These are phyloP conservation scores for Pseudomyrmex dendroicus DNA, from an alignment of 1,140 invertebrate species.

Conservation along the genomic window DNA sequence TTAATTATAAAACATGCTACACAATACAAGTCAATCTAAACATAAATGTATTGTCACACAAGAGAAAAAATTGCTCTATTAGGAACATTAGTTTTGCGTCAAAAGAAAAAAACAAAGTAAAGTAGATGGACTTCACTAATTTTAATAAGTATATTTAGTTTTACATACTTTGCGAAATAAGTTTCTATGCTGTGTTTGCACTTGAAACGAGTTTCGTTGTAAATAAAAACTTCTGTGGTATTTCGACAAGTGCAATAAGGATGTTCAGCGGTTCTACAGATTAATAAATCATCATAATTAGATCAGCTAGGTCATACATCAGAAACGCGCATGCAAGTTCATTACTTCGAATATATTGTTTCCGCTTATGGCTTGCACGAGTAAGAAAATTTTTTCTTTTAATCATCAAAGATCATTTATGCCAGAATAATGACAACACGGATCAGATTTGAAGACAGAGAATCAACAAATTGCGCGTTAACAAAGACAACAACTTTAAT, in stretches of 20 bases:
- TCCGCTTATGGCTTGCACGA: not conserved
- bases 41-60: not conserved
- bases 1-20: not conserved
- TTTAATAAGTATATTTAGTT: not conserved
- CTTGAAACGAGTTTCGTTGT: too few relatives aligned
- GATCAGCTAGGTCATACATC: not conserved
- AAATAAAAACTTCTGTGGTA: not conserved
- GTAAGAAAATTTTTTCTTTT: not conserved
- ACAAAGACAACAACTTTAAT: not conserved
- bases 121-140: not conserved
- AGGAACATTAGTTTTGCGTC: not conserved
- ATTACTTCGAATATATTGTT: not conserved
- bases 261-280: not conserved
- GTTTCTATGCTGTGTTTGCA: too few relatives aligned
- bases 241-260: not conserved
- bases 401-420: not conserved
- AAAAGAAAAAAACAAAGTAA: not conserved
- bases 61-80: not conserved
- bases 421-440: not conserved
- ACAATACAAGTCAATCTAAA: too few relatives aligned
- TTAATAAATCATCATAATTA: conserved; percentile 9
- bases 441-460: not conserved
- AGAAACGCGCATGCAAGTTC: conserved; percentile 3
- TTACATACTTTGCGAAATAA: too few relatives aligned
- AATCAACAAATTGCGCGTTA: conserved; percentile 4